Conservation (phyloP, 1,140 invertebrate genomes). For the Amphibalanus amphitrite region DNA sequence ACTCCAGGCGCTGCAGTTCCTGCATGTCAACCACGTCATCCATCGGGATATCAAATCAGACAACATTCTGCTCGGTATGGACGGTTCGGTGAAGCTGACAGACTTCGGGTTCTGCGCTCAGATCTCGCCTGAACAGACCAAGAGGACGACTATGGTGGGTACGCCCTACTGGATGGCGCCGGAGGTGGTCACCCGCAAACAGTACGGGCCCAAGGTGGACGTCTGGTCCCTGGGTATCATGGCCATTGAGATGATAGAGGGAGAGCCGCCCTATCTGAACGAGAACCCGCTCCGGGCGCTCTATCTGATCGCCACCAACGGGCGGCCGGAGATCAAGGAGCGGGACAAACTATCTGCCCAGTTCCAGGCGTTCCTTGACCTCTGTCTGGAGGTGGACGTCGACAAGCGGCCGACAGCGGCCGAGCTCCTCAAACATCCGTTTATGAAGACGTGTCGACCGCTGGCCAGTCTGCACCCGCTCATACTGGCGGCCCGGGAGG, state of each 20-base stretch:
- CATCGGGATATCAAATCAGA: slow-evolving; percentile 98
- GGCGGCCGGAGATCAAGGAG: slow-evolving; percentile 41
- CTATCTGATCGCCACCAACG: slow-evolving; percentile 45
- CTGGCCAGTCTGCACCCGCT: slow-evolving; percentile 87
- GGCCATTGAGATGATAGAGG: slow-evolving; percentile 47
- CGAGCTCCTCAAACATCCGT: slow-evolving; percentile 56
- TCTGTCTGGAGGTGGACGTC: slow-evolving; percentile 40
- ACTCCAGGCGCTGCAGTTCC: slow-evolving; percentile 90
- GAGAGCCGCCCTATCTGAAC: slow-evolving; percentile 44
- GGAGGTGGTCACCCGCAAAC: slow-evolving; percentile 54
- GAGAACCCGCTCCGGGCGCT: slow-evolving; percentile 42
- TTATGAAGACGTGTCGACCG: slow-evolving; percentile 87
- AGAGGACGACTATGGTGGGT: slow-evolving; percentile 97
- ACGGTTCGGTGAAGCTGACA: slow-evolving; percentile 95
- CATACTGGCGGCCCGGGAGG: slow-evolving; percentile 93
- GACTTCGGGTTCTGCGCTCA: slow-evolving; percentile 99
- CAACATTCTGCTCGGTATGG: slow-evolving; percentile 93
- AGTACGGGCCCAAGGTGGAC: slow-evolving; percentile 46
- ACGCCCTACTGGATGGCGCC: slow-evolving; percentile 99
- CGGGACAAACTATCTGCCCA: slow-evolving; percentile 32
- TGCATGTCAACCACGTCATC: slow-evolving; percentile 97
- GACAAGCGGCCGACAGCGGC: slow-evolving; percentile 33
- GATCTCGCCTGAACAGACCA: slow-evolving; percentile 95
- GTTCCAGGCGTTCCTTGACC: slow-evolving; percentile 35
- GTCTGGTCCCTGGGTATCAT: slow-evolving; percentile 36